Conservation (phyloP, 2,888 invertebrate genomes). For the Eupithecia dodoneata region DNA sequence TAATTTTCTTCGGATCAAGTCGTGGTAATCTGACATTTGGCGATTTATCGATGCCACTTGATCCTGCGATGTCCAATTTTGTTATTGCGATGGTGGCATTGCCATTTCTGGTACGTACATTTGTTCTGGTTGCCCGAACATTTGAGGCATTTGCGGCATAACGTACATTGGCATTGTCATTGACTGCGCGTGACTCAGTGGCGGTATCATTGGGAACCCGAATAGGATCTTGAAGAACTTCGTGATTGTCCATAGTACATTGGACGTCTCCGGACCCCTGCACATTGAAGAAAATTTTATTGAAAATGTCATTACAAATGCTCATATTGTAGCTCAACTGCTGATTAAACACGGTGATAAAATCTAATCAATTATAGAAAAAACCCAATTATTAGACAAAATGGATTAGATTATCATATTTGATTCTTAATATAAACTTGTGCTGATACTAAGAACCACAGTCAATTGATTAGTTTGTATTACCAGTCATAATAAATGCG, state of each 20-base stretch:
- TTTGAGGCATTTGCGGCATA: conserved; percentile 75
- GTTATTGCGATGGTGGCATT: conserved; percentile 68
- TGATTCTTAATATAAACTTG: not conserved
- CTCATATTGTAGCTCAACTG: conserved; percentile 9
- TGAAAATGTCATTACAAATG: conserved; percentile 28
- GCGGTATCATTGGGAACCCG: conserved; percentile 72
- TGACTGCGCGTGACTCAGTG: conserved; percentile 69
- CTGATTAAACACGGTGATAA: not conserved
- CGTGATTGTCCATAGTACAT: conserved; percentile 83
- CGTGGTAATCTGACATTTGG: conserved; percentile 82
- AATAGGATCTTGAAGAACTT: conserved; percentile 80
- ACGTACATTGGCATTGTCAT: conserved; percentile 80
- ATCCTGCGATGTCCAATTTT: conserved; percentile 76
- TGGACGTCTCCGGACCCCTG: conserved; percentile 83
- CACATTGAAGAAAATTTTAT: conserved; percentile 49
- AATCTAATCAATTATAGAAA: conserved; percentile 1
- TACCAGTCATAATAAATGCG: not conserved
- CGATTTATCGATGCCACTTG: conserved; percentile 72
- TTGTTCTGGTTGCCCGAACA: conserved; percentile 75
- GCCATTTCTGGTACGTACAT: conserved; percentile 57
- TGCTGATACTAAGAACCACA: not conserved
- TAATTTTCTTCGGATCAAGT: conserved; percentile 67
- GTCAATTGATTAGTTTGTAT: not conserved
- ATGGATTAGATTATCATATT: not conserved
- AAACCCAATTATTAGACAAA: not conserved